phyloP scores from a whole-genome alignment of 2,797 vertebrate genomes.

The Crenichthys baileyi region DNA sequence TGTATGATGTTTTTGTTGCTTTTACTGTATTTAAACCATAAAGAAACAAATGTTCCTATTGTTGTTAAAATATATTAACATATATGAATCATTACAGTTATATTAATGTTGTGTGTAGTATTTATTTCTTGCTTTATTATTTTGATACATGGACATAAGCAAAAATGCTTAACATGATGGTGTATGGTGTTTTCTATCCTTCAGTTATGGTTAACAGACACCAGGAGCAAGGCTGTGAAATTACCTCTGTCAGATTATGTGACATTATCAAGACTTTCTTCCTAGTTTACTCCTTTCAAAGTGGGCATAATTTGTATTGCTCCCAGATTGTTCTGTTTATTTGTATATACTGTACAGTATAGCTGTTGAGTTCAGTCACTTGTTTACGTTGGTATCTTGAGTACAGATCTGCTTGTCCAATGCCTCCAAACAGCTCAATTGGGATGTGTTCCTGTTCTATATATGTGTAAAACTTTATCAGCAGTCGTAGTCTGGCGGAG shows the following conservation, averaged over 20 bases:
- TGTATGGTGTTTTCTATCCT: constrained; percentile 27
- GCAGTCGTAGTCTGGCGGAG: constrained; percentile 46
- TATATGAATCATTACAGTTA: background rate
- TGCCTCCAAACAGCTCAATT: background rate
- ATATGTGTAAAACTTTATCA: constrained; percentile 49
- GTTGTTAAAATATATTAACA: background rate
- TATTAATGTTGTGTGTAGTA: background rate
- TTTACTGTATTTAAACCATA: background rate
- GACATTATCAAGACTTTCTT: constrained; percentile 29
- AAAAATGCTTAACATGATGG: constrained; percentile 44
- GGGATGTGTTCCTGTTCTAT: constrained; percentile 39
- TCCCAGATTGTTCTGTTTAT: constrained; percentile 2
- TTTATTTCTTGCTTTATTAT: background rate
- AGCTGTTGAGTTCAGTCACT: constrained; percentile 3
- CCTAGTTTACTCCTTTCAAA: constrained; percentile 13
- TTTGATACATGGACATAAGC: background rate
- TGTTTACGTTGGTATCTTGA: constrained; percentile 1
- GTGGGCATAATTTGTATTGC: constrained; percentile 7
- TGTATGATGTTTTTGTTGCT: background rate
- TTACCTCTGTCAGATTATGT: constrained; percentile 6
- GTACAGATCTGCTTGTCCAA: constrained; percentile 1
- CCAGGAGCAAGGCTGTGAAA: constrained; percentile 28
- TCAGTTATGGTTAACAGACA: constrained; percentile 13
- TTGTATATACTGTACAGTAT: background rate
- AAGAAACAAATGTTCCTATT: background rate